Evolutionary conservation across 37 sponge, comb jelly and placozoan species (phyloP), one percentile per base, ranked within the genome.

Genomic region (Oopsacas minuta): DNA sequence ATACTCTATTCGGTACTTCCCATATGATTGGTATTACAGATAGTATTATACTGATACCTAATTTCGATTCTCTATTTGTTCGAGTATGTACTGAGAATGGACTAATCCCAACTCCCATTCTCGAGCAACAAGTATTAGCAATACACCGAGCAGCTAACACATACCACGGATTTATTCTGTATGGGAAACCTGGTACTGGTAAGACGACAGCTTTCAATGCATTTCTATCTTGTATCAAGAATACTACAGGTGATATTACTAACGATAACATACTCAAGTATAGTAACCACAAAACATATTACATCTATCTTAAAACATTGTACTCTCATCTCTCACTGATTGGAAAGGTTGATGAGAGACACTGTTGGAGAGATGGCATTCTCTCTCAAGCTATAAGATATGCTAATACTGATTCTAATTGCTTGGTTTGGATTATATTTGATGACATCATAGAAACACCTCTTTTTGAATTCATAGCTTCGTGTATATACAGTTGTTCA

Each of bases 81-180:
- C 7, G 22, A 25, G 75, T 61, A 7, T 61, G 75, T 34, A 20
- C 20, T 20, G 75, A 61, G 28, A 25, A 32, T 25, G 17, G 28
- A 3, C 5, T 61, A 20, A 61, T 61, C 28, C 22, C 75, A 32
- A 25, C 75, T n/a, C 7, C 22, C 75, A 3, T n/a, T 25, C 75
- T 61, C 28, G 75, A 61, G 30, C 75, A 61, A 61, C 75, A 61
- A n/a, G 30, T 61, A 25, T 32, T 32, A 34, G 75, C 20, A 25
- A 61, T 61, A 7, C 75, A 61, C 75, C 7, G 75, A 61, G 75
- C 75, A n/a, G 75, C 75, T 61, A 61, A 61, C 75, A 61, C 30
- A 3, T 61, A 25, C 30, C 75, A 10, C 30, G 75, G 75, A 61
- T 10, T 61, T 25, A 61, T 61, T n/a, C 22, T 61, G 32, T 61